Base-by-base conservation (phyloP, 2,797 vertebrate genomes). In the Thunnus albacares region DNA sequence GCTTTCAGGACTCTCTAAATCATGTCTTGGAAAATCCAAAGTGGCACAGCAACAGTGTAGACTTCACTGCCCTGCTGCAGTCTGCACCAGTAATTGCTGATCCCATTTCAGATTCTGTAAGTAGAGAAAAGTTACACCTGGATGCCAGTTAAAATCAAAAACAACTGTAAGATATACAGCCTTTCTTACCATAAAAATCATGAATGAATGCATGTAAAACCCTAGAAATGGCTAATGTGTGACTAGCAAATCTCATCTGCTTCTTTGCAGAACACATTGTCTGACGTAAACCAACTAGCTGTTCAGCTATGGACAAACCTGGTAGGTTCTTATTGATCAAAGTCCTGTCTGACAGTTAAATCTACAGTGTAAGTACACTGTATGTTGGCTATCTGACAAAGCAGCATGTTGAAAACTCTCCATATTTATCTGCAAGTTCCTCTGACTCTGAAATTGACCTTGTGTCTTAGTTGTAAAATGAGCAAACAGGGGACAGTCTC, bases 281-380 rank as follows among this genome's bases (percentile, higher is more conserved):
- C 75, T 33, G 71, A 82, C 14, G 60, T 76, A 26, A 78, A 89
- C 76, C 71, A 82, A 24, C 15, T 91, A 28, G 83, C 87, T 63
- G 6, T 94, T 81, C 93, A 94, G 86, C 80, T 96, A 0, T 95
- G 94, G 94, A 86, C 52, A 26, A 90, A 94, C 73, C 76, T 96
- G 91, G 95, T 96, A 74, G 82, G 82, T 80, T 81, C 35, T 68
- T 30, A 67, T 58, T 4, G 57, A 56, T 47, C 1, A 60, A 35
- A 30, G 28, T 30, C 28, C 28, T 30, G 28, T 30, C 28, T 51
- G 0, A 41, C 18, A 58, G 0, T 61, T 13, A 69, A 64, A 74
- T 28, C 6, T 14, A 43, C 11, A 53, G 2, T 61, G 2, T 8
- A 51, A 18, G 1, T 51, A 20, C 58, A 47, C 9, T 53, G 49